phyloP scores from a whole-genome alignment of 2,888 invertebrate species.

The Aleiodes leptofemur region DNA sequence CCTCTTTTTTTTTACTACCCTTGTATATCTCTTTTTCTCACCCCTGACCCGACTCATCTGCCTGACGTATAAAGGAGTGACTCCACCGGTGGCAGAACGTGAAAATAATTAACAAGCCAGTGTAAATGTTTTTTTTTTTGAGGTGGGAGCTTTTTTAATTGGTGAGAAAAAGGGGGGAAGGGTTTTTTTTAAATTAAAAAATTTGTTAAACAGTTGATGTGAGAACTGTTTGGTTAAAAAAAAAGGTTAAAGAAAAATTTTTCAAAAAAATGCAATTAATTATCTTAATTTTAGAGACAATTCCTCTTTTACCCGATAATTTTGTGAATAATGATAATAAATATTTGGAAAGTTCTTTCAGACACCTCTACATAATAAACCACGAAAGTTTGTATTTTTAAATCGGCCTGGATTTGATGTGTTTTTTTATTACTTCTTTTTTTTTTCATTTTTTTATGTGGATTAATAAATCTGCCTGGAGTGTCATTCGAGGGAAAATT shows the following conservation, averaged over 20 bases:
- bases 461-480: conserved; percentile 36
- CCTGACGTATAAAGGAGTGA: conserved; percentile 49
- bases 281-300: background rate
- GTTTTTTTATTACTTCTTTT: conserved; percentile 22
- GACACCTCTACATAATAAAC: background rate
- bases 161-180: conserved; percentile 20
- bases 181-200: background rate
- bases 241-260: too few species aligned
- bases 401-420: background rate
- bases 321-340: background rate
- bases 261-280: too few species aligned
- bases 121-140: conserved; percentile 15
- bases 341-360: background rate
- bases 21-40: conserved; percentile 24
- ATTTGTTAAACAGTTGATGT: too few species aligned
- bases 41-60: conserved; percentile 52
- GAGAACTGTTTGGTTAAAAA: too few species aligned
- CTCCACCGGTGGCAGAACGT: conserved; percentile 23
- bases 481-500: conserved; percentile 39
- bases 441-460: background rate
- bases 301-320: background rate
- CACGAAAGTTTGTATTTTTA: background rate
- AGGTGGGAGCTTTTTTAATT: conserved; percentile 1
- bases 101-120: conserved; percentile 34
- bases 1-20: conserved; percentile 25